These are phyloP conservation scores for Plusia festucae DNA, from an alignment of 2,888 invertebrate genomes.

Conservation along the genomic window DNA sequence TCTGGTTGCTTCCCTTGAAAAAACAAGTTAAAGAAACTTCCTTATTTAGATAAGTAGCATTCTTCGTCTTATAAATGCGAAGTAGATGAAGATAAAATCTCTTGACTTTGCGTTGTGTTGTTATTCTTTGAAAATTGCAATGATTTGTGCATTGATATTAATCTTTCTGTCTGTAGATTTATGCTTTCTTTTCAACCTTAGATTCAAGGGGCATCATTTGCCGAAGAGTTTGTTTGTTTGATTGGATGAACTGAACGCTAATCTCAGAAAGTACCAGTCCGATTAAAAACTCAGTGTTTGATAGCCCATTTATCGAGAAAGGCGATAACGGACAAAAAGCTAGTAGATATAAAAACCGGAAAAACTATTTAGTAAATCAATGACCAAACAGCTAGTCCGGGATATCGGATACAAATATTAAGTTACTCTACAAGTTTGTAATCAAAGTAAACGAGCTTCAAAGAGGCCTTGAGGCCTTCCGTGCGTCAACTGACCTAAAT, in stretches of 20 bases:
- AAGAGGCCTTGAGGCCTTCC: conserved; percentile 13
- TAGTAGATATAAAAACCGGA: too few relatives aligned
- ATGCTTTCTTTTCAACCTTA: too few relatives aligned
- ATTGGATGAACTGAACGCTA: too few relatives aligned
- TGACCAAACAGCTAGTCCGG: neutral
- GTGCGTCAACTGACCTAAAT: conserved; percentile 29
- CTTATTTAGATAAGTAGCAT: conserved; percentile 33
- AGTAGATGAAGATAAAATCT: conserved; percentile 2
- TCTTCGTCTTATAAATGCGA: conserved; percentile 14
- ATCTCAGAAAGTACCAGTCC: too few relatives aligned
- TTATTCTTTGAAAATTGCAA: neutral
- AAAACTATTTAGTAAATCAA: too few relatives aligned
- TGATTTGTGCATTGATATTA: neutral
- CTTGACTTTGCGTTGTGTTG: neutral
- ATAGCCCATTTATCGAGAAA: too few relatives aligned
- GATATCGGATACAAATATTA: neutral
- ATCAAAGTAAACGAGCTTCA: conserved; percentile 30
- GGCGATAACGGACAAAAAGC: too few relatives aligned
- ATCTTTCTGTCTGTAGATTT: too few relatives aligned
- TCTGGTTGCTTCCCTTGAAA: conserved; percentile 37
- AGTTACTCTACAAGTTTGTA: conserved; percentile 3
- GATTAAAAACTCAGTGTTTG: too few relatives aligned
- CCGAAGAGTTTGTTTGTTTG: too few relatives aligned
- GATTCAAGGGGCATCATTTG: too few relatives aligned
- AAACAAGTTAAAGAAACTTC: conserved; percentile 28